Base-by-base conservation (phyloP, 2,797 vertebrate genomes). In the Cyprinodon diabolis region DNA sequence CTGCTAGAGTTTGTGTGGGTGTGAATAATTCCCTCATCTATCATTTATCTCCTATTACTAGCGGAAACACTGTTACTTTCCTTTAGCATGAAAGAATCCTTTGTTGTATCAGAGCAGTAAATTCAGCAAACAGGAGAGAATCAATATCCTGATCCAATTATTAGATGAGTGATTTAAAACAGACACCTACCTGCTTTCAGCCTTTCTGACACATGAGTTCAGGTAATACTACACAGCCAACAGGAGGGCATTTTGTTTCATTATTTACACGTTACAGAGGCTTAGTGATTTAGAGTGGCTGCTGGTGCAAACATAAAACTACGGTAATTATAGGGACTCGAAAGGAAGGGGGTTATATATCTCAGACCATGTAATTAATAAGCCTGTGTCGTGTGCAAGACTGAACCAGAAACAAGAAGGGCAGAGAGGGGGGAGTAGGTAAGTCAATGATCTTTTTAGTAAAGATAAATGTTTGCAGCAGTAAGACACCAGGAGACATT, bases 251-350 rank as follows among this genome's bases (percentile, higher is more conserved):
- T 45, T 1, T 56, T 25, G 30, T 69, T 17, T 17, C 21, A 43
- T 69, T 69, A 56, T 45, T 69, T 45, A 43, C 68, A 21, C 72
- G 75, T 87, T 86, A 80, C 85, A 72, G 73, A 66, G 80, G 69
- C 86, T 81, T 88, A 89, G 91, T 89, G 85, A 90, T 91, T 89
- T 83, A 87, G 89, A 54, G 81, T 80, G 79, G 83, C 81, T 76
- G 74, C 83, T 78, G 30, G 77, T 70, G 71, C 78, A 68, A 83
- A 87, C 91, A 91, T 91, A 88, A 92, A 94, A 86, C 86, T 86
- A 88, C 88, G 91, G 91, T 93, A 93, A 94, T 93, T 94, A 93
- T 89, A 90, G 81, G 75, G 82, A 88, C 81, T 78, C 81, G 80
- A 88, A 84, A 81, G 86, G 80, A 79, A 85, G 87, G 87, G 79